Percentiles rank a stretch among this genome's conserved stretches.
Conservation (phyloP, 2,797 vertebrate species). For the Merluccius polli region DNA sequence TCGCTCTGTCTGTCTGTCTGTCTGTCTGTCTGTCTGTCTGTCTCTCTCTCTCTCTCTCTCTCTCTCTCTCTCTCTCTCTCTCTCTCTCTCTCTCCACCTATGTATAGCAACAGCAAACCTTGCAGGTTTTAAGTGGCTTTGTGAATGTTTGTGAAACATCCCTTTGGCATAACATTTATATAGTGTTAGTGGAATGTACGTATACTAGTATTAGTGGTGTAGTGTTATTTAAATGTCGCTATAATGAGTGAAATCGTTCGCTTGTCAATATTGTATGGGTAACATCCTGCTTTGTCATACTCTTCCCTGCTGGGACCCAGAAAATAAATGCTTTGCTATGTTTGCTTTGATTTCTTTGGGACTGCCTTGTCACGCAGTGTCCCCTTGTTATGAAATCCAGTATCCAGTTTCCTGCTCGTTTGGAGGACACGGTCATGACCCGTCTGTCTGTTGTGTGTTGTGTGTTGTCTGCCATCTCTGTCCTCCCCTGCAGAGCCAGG, state of each 20-base stretch:
- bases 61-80: not conserved
- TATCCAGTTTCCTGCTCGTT: conserved; percentile 29
- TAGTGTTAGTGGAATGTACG: not conserved
- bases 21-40: no score
- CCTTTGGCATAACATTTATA: not conserved
- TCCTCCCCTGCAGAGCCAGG: conserved; percentile 78
- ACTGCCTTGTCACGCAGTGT: conserved; percentile 10
- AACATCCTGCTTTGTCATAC: not conserved
- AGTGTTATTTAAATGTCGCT: not conserved
- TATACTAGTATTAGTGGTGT: not conserved
- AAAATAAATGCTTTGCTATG: not conserved
- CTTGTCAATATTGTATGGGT: not conserved
- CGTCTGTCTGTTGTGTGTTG: not conserved
- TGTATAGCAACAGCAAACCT: no score
- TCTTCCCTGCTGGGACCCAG: not conserved
- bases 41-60: not conserved
- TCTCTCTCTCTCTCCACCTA: not conserved
- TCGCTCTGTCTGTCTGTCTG: no score
- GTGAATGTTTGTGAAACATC: not conserved
- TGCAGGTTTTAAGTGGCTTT: not conserved
- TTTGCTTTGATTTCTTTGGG: not conserved
- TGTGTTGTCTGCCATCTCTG: not conserved
- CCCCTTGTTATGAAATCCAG: conserved; percentile 9
- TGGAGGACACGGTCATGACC: conserved; percentile 27
- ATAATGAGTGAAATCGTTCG: no score